Evolutionary conservation across 2,888 invertebrate species (phyloP), one percentile per base, ranked within the genome.

Genomic region (Smittia sp.): DNA sequence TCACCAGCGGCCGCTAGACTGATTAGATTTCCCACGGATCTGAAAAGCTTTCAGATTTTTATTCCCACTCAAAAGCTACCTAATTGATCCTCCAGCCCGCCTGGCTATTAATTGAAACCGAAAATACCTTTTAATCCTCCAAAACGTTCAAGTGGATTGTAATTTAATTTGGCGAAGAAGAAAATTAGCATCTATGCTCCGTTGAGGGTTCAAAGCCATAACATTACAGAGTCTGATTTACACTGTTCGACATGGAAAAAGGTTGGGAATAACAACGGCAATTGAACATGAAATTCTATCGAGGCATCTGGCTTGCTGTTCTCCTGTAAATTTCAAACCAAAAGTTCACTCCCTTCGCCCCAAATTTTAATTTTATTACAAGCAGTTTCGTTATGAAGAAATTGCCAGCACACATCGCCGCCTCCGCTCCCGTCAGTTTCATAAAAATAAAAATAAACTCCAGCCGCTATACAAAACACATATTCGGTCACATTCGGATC

Each of bases 271-370:
- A 46, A 58, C 58, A 58, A 58, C 58, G 22, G 58, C 58, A 58
- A 58, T 58, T 58, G 58, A 58, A 58, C 58, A 58, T 58, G 58
- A 58, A 22, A 18, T n/a, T 58, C 58, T 18, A 58, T 58, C 11
- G 58, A 58, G n/a, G 58, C 58, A 58, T 58, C 58, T 58, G 58
- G 58, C 58, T 58, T 58, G 22, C 22, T 58, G 58, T 46, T n/a
- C 46, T 15, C 46, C 46, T 46, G 46, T 46, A 46, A 46, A 46
- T 46, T 46, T 15, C 46, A 46, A n/a, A 13, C 46, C 46, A 9
- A 32, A 32, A 32, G 32, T 32, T 32, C 32, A 32, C 32, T 32
- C 3, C 32, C 3, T 3, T 11, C 58, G 11, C 1, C 58, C 58
- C 58, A 58, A 58, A 58, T 22, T 58, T 58, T 58, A 58, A 58